These are phyloP conservation scores for Synergus gifuensis DNA, from an alignment of 2,888 invertebrate species.

Conservation along the genomic window DNA sequence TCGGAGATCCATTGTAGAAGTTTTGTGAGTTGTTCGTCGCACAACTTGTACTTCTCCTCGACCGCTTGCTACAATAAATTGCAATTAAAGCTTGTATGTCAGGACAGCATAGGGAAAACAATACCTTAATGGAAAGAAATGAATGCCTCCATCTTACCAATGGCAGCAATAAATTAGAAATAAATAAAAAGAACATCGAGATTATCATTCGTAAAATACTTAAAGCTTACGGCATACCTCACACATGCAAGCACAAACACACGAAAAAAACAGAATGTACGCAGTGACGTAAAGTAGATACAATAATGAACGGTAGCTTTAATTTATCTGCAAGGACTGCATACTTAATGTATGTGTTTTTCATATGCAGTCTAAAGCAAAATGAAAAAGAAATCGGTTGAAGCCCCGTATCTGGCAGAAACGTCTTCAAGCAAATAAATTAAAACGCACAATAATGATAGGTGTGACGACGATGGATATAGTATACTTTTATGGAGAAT, in stretches of 20 bases:
- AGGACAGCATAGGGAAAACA: constrained; percentile 18
- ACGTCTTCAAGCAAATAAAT: constrained; percentile 71
- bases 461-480: constrained; percentile 53
- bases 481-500: constrained; percentile 48
- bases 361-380: constrained; percentile 66
- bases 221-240: constrained; percentile 74
- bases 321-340: constrained; percentile 74
- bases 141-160: constrained; percentile 70
- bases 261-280: constrained; percentile 64
- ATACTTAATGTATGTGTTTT: constrained; percentile 63
- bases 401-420: constrained; percentile 59
- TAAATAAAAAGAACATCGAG: constrained; percentile 39
- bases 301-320: constrained; percentile 66
- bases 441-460: constrained; percentile 69
- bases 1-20: constrained; percentile 92
- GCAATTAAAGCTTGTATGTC: constrained; percentile 40
- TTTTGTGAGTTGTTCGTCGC: constrained; percentile 91
- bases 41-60: constrained; percentile 95
- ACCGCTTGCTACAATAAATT: constrained; percentile 91
- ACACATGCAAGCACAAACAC: constrained; percentile 77
- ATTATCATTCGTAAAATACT: constrained; percentile 50
- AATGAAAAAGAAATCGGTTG: constrained; percentile 60
- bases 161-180: constrained; percentile 58
- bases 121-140: constrained; percentile 22
- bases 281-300: constrained; percentile 66